Evolutionary conservation across 2,113 vertebrate species (phyloP), one percentile per base, ranked within the genome.

Genomic region (Epinephelus fuscoguttatus): DNA sequence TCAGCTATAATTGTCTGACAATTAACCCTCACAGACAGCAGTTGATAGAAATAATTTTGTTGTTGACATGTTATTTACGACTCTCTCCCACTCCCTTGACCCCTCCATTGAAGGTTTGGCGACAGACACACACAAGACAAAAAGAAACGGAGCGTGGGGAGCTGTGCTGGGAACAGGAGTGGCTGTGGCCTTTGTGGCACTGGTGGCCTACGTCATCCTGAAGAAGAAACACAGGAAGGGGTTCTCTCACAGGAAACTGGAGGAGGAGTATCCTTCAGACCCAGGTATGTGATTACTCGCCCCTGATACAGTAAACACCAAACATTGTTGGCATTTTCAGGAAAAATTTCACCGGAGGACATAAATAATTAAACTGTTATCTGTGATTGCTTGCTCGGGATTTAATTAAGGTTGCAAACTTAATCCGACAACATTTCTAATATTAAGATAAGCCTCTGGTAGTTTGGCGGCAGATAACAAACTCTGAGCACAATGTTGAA

Each of bases 211-310:
- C 75, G 47, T 96, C 73, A 62, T 96, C 71, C 92, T 94, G 78
- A 94, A 92, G 37, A 96, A 84, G 75, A 96, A 84, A 81, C 94
- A 94, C 50, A 84, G 81, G 0, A 95, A 93, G 50, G 89, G 78
- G 0, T 98, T 99, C 92, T 93, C 93, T 56, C 97, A 98, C 92
- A 95, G 93, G 42, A 94, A 97, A 81, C 95, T 98, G 88, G 96
- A 97, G 2, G 97, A 98, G 0, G 95, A 97, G 10, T 95, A 84
- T 53, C 93, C 94, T 19, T 93, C 92, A 11, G 96, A 97, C 23
- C 95, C 97, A 96, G 97, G 97, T 98, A 96, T 1, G 88, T n/a
- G 7, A 23, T 18, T 10, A 6, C 62, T 12, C 42, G 11, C 2
- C 4, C 12, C 25, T 23, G 8, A 1, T 12, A 8, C 50, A 74